Percentiles rank a stretch among this genome's conserved stretches.
phyloP scores from a whole-genome alignment of 1,140 invertebrate genomes.

The Leptopilina boulardi region DNA sequence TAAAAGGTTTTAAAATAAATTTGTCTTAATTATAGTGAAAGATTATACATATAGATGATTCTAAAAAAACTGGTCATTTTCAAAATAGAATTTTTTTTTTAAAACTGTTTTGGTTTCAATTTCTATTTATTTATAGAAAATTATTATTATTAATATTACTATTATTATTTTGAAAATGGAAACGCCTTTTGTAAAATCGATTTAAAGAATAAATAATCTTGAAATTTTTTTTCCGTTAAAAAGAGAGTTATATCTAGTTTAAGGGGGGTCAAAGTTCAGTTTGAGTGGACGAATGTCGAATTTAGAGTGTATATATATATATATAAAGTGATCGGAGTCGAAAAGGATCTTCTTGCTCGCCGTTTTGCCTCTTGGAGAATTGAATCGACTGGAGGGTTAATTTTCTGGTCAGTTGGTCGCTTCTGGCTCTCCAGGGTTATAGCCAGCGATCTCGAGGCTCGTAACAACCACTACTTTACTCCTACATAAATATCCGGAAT shows the following conservation, averaged over 20 bases:
- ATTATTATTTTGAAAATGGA: too few relatives aligned
- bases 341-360: conserved; percentile 54
- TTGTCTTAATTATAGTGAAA: too few relatives aligned
- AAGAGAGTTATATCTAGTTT: background rate
- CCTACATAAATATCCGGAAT: conserved; percentile 77
- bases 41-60: too few relatives aligned
- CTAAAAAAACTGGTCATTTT: too few relatives aligned
- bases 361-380: conserved; percentile 64
- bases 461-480: conserved; percentile 74
- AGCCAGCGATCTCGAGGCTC: conserved; percentile 73
- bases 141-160: too few relatives aligned
- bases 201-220: too few relatives aligned
- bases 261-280: background rate
- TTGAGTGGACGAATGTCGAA: conserved; percentile 48
- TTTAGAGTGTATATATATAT: conserved; percentile 52
- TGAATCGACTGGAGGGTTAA: conserved; percentile 76
- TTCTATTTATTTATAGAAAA: too few relatives aligned
- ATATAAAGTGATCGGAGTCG: conserved; percentile 56
- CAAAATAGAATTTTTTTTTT: too few relatives aligned
- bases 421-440: conserved; percentile 75
- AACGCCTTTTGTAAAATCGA: too few relatives aligned
- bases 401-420: conserved; percentile 78
- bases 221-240: too few relatives aligned
- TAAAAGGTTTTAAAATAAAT: too few relatives aligned
- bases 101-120: too few relatives aligned